These are phyloP conservation scores for Forbesichthys papilliferus DNA, from an alignment of 2,113 vertebrate genomes.

Conservation along the genomic window DNA sequence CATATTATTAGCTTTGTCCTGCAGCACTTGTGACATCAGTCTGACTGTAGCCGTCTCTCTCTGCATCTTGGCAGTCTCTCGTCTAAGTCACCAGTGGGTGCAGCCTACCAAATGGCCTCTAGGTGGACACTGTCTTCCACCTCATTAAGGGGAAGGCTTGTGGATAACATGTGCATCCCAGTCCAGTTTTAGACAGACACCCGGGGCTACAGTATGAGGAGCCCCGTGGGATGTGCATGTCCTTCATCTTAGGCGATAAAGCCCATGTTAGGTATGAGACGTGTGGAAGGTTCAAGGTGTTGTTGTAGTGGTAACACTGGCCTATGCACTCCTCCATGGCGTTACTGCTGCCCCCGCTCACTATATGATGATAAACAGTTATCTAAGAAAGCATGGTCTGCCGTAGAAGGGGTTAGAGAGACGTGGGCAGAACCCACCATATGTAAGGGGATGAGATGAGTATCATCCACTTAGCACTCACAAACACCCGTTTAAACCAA, in stretches of 20 bases:
- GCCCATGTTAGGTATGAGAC: too few species aligned
- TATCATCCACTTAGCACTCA: too few species aligned
- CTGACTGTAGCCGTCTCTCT: slow-evolving; percentile 66
- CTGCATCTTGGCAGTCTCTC: slow-evolving; percentile 62
- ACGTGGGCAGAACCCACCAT: too few species aligned
- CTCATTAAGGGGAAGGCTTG: slow-evolving; percentile 67
- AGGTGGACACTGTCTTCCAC: slow-evolving; percentile 31
- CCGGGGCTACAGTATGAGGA: slow-evolving; percentile 29
- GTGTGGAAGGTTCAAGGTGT: too few species aligned
- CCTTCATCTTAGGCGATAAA: slow-evolving; percentile 45
- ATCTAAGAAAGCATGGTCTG: too few species aligned
- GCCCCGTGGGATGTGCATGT: slow-evolving; percentile 37
- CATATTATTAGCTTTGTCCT: slow-evolving; percentile 73
- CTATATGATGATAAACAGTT: too few species aligned
- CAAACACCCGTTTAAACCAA: too few species aligned
- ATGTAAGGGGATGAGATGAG: too few species aligned
- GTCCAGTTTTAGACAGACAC: slow-evolving; percentile 63
- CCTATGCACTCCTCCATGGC: too few species aligned
- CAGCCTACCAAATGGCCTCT: slow-evolving; percentile 63
- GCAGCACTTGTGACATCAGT: slow-evolving; percentile 66
- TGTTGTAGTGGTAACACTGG: too few species aligned
- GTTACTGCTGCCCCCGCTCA: too few species aligned
- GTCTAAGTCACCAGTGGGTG: slow-evolving; percentile 71
- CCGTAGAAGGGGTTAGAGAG: too few species aligned
- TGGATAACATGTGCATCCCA: slow-evolving; percentile 58